Evolutionary conservation across 2,888 invertebrate genomes (phyloP).

Genomic region (Euzophera pinguis): DNA sequence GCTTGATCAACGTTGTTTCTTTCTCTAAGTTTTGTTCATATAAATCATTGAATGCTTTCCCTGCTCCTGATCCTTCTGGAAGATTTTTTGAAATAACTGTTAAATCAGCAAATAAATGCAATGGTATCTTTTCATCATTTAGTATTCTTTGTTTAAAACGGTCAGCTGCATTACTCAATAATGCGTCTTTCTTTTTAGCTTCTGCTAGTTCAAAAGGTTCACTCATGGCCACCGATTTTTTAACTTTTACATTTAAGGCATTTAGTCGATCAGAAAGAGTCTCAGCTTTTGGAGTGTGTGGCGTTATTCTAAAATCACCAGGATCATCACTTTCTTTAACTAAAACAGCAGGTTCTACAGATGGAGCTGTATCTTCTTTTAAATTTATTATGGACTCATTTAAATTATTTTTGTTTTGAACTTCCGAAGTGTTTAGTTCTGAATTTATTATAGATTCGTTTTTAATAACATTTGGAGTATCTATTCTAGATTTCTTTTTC

Average conservation of each 20-base stretch:
- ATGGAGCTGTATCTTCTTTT: not conserved
- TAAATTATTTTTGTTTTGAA: not conserved
- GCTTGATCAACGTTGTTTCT: not conserved
- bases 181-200: not conserved
- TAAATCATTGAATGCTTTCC: not conserved
- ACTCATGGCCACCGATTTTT: not conserved
- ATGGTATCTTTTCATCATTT: not conserved
- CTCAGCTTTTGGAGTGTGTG: not conserved
- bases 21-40: not conserved
- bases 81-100: not conserved
- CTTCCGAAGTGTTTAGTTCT: not conserved
- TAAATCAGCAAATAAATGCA: not conserved
- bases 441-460: too few species aligned
- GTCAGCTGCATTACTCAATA: not conserved
- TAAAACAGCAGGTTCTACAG: constrained; percentile 9
- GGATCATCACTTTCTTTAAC: constrained; percentile 4
- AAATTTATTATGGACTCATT: not conserved
- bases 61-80: not conserved
- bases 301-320: not conserved
- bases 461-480: too few species aligned
- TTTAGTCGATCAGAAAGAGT: not conserved
- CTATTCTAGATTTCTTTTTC: not conserved
- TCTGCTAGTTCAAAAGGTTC: not conserved
- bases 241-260: not conserved
- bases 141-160: not conserved